These are phyloP conservation scores for Plebejus anna DNA, from an alignment of 2,888 invertebrate species.

Conservation along the genomic window DNA sequence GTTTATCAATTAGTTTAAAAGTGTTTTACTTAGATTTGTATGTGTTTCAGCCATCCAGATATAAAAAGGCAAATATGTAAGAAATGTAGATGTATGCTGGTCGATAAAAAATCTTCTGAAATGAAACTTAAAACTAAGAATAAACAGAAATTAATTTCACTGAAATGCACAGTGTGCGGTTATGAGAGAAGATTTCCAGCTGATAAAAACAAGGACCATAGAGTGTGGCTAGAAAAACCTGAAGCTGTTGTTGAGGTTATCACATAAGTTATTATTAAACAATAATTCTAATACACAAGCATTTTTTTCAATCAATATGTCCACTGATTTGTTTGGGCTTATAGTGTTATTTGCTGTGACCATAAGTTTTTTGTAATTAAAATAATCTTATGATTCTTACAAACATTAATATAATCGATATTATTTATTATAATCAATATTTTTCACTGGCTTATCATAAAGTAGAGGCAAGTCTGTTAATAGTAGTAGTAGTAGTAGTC, in stretches of 20 bases:
- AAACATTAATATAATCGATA: no score
- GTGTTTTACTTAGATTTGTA: slow-evolving; percentile 12
- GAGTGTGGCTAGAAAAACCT: slow-evolving; percentile 75
- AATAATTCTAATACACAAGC: background rate
- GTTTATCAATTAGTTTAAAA: background rate
- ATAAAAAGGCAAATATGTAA: slow-evolving; percentile 81
- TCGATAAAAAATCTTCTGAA: slow-evolving; percentile 72
- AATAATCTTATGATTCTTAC: no score
- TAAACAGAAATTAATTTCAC: slow-evolving; percentile 62
- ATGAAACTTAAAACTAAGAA: slow-evolving; percentile 70
- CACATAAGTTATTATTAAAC: slow-evolving; percentile 36
- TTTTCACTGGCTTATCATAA: no score
- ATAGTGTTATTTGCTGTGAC: no score
- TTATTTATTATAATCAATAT: no score
- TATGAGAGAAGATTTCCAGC: slow-evolving; percentile 51
- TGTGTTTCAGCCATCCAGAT: slow-evolving; percentile 75
- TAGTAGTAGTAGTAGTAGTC: no score
- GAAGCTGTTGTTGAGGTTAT: slow-evolving; percentile 73
- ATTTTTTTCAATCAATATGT: background rate
- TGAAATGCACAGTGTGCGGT: slow-evolving; percentile 67
- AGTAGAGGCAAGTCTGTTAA: no score
- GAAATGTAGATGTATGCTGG: slow-evolving; percentile 75
- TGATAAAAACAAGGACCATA: slow-evolving; percentile 56
- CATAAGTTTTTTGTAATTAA: no score
- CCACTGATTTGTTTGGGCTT: no score